A percentile compares a stretch with the other conserved stretches of the same genome.
Evolutionary conservation across 2,888 invertebrate genomes (phyloP).

Genomic region (Scrobipalpa costella): DNA sequence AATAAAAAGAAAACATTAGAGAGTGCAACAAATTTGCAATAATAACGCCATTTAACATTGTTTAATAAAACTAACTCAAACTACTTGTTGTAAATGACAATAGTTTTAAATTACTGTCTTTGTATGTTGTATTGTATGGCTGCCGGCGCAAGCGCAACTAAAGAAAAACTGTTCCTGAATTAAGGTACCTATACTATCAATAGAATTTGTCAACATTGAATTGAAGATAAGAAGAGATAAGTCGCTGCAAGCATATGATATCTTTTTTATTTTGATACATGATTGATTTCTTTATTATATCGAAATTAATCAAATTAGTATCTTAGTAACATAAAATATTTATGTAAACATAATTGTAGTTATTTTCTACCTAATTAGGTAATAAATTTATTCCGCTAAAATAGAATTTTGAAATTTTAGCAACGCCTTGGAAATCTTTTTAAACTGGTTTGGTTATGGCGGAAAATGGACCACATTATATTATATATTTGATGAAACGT

Average conservation of each 20-base stretch:
- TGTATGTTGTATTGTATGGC: background rate
- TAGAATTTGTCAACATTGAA: background rate
- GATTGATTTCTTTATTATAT: background rate
- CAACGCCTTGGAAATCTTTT: too few species aligned
- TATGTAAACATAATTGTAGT: background rate
- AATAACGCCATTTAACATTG: background rate
- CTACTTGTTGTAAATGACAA: background rate
- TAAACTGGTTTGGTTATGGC: too few species aligned
- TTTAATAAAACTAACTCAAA: background rate
- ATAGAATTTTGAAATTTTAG: too few species aligned
- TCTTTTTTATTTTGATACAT: background rate
- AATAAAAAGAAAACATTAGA: background rate
- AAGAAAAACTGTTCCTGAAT: background rate
- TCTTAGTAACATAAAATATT: background rate
- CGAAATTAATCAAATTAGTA: too few species aligned
- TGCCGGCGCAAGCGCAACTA: too few species aligned
- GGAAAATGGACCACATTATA: too few species aligned
- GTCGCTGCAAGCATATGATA: background rate
- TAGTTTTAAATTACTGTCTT: background rate
- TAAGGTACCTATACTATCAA: background rate
- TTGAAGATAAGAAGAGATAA: background rate
- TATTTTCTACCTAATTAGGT: too few species aligned
- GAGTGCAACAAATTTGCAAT: background rate
- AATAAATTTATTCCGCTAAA: too few species aligned
- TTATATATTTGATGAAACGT: too few species aligned